Percentiles rank a stretch among this genome's conserved stretches.
phyloP scores from a whole-genome alignment of 2,797 vertebrate species.

The Melanotaenia pygmaea region DNA sequence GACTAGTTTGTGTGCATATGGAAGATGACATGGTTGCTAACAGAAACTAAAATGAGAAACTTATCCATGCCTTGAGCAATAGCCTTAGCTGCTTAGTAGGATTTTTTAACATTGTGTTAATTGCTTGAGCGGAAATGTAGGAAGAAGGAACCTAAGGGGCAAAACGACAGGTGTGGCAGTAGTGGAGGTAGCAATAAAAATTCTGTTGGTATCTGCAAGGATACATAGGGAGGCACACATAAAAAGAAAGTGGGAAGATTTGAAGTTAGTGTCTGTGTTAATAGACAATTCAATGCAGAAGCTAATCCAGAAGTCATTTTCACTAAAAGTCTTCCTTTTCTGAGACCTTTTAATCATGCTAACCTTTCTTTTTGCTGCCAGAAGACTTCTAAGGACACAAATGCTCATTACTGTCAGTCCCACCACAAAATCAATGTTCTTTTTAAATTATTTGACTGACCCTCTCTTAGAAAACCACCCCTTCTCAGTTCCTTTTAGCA shows the following conservation, averaged over 20 bases:
- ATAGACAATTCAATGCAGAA: conserved; percentile 41
- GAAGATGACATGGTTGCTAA: conserved; percentile 35
- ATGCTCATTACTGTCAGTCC: conserved; percentile 60
- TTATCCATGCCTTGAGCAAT: conserved; percentile 51
- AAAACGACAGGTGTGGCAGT: conserved; percentile 70
- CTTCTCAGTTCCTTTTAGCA: conserved; percentile 23
- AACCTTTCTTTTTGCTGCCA: conserved; percentile 37
- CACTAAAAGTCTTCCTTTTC: conserved; percentile 33
- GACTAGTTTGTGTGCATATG: conserved; percentile 23
- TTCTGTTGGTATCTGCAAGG: conserved; percentile 40
- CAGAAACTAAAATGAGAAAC: conserved; percentile 51
- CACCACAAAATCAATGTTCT: conserved; percentile 53
- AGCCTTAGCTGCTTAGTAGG: conserved; percentile 55
- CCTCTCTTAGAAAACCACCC: conserved; percentile 25
- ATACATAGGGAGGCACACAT: conserved; percentile 33
- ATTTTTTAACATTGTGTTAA: conserved; percentile 69
- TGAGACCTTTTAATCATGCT: conserved; percentile 47
- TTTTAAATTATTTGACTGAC: conserved; percentile 57
- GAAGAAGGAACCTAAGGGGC: conserved; percentile 59
- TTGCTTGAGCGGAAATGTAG: conserved; percentile 65
- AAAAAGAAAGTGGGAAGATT: conserved; percentile 38
- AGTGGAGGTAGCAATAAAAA: conserved; percentile 56
- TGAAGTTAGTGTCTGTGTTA: conserved; percentile 37
- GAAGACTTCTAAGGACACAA: conserved; percentile 59
- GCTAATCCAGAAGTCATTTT: conserved; percentile 48